Percentiles rank a stretch among this genome's conserved stretches.
Conservation (phyloP, 64 coral and sea anemone species). For the Pachyseris speciosa region DNA sequence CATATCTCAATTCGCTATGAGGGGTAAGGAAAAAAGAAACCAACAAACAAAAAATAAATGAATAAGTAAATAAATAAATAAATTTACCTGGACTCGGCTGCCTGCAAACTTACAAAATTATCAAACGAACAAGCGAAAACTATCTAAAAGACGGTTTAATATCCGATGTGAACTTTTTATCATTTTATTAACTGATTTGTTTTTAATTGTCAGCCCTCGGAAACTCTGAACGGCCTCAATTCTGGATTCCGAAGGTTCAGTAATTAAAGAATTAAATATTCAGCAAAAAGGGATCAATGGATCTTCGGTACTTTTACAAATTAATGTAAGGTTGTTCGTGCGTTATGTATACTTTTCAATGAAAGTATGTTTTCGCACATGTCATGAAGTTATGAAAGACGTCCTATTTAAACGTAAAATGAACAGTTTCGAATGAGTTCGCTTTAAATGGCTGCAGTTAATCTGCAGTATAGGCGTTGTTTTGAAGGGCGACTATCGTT, state of each 20-base stretch:
- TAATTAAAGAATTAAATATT: slow-evolving; percentile 47
- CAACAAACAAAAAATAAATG: no score
- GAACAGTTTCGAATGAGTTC: no score
- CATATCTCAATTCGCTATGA: slow-evolving; percentile 72
- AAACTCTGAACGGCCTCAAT: slow-evolving; percentile 6
- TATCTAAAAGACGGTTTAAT: no score
- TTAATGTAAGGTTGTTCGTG: no score
- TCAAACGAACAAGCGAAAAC: no score
- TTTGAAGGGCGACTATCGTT: no score
- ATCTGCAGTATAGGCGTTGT: no score
- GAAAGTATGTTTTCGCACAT: neutral
- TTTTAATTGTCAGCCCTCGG: neutral
- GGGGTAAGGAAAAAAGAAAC: slow-evolving; percentile 17
- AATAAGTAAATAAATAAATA: no score
- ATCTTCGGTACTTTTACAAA: neutral
- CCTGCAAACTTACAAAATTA: no score
- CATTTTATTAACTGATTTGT: neutral
- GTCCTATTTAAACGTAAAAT: no score
- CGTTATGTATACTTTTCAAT: neutral
- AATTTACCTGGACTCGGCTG: no score
- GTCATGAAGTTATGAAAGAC: neutral
- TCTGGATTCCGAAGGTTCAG: slow-evolving; percentile 4
- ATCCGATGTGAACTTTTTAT: neutral
- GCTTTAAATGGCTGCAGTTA: no score
- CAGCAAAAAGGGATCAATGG: slow-evolving; percentile 45